Percentiles rank a stretch among this genome's conserved stretches.
These are phyloP conservation scores for Porites rus DNA, from an alignment of 92 coral and sea anemone species.

Conservation along the genomic window DNA sequence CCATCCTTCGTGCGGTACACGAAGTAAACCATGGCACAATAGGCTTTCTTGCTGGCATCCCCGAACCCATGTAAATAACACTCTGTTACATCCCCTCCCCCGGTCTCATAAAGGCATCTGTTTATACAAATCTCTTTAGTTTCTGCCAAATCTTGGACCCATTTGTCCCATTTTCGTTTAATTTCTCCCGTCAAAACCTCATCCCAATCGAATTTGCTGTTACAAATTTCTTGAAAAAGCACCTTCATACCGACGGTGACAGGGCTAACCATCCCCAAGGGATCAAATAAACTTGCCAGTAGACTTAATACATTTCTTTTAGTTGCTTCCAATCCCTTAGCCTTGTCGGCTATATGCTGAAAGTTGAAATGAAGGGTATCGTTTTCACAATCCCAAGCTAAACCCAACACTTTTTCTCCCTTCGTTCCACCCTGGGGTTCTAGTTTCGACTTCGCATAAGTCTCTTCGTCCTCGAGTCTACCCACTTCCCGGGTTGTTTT, in stretches of 20 bases:
- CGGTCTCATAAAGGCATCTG: constrained; percentile 38
- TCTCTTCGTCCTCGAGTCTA: no score
- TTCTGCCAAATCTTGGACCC: constrained; percentile 42
- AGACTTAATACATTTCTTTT: constrained; percentile 25
- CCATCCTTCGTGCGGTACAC: constrained; percentile 39
- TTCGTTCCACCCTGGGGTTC: no score
- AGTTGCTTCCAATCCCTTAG: neutral
- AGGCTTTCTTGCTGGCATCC: constrained; percentile 54
- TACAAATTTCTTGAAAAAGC: no score
- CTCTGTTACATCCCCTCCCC: constrained; percentile 22
- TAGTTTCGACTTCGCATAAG: no score
- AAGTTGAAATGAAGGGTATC: neutral
- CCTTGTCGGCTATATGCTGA: neutral
- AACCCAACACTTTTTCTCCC: neutral
- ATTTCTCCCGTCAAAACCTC: neutral
- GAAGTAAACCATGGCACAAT: constrained; percentile 58
- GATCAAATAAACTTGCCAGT: constrained; percentile 51
- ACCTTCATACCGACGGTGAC: constrained; percentile 32
- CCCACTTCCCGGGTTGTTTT: no score
- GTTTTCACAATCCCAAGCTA: neutral
- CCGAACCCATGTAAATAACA: constrained; percentile 64
- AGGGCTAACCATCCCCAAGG: constrained; percentile 48
- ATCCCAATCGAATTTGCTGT: no score
- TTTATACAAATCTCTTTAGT: constrained; percentile 26
- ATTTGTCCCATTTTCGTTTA: constrained; percentile 39